A percentile compares a stretch with the other conserved stretches of the same genome.
Conservation (phyloP, 2,113 vertebrate species). For the Psilopogon haemacephalus region DNA sequence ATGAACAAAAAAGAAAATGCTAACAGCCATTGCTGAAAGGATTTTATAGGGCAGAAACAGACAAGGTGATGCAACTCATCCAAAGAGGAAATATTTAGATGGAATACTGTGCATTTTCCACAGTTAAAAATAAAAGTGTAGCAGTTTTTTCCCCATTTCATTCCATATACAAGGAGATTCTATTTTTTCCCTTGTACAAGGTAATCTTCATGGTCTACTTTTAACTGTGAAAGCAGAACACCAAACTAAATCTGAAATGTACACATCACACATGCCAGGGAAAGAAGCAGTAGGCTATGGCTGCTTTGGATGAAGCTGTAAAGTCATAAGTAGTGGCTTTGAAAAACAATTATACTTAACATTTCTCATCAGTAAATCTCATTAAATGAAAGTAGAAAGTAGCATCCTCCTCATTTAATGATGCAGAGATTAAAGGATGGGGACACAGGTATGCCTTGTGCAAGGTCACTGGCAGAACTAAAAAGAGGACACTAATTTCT, state of each 20-base stretch:
- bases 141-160: background rate
- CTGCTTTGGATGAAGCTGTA: background rate
- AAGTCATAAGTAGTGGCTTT: background rate
- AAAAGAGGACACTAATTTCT: background rate
- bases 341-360: conserved; percentile 15
- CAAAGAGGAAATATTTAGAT: background rate
- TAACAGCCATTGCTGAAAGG: background rate
- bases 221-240: conserved; percentile 15
- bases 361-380: conserved; percentile 23
- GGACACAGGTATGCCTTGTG: background rate
- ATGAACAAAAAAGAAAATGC: background rate
- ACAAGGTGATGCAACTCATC: background rate
- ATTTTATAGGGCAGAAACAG: background rate
- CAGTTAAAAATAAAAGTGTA: background rate
- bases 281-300: background rate
- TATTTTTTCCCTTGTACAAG: background rate
- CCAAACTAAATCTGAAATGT: background rate
- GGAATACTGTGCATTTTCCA: background rate
- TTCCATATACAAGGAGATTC: background rate
- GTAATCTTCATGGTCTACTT: background rate
- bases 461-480: conserved; percentile 6
- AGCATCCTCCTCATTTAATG: conserved; percentile 33
- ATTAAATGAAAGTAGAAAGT: background rate
- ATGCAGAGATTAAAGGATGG: conserved; percentile 30
- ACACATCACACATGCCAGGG: background rate